These are phyloP conservation scores for Aldabrachelys gigantea DNA, from an alignment of 2,113 vertebrate genomes.

Conservation along the genomic window DNA sequence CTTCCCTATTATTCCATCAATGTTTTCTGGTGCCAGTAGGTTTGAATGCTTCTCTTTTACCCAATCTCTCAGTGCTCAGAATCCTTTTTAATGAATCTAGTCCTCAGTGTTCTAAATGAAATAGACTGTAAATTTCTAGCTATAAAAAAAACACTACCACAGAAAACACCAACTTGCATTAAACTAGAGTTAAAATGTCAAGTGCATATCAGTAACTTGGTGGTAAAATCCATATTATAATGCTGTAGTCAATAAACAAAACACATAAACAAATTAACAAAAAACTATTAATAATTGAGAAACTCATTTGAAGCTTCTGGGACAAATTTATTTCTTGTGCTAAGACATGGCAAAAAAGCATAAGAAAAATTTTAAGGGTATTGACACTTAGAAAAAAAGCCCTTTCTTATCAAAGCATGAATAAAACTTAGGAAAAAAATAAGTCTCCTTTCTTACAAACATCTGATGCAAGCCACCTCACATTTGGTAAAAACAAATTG, in stretches of 20 bases:
- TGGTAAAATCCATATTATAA: not conserved
- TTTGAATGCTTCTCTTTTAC: not conserved
- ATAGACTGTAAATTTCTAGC: not conserved
- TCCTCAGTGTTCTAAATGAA: not conserved
- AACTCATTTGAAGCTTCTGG: not conserved
- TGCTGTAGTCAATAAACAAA: not conserved
- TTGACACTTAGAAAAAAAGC: not conserved
- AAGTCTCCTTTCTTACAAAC: not conserved
- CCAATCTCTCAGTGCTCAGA: not conserved
- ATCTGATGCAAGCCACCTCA: not conserved
- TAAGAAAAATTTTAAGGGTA: not conserved
- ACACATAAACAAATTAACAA: not conserved
- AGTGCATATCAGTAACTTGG: not conserved
- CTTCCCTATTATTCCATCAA: not conserved
- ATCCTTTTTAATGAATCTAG: not conserved
- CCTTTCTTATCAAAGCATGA: not conserved
- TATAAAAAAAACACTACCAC: not conserved
- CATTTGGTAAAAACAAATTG: not conserved
- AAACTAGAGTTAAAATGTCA: not conserved
- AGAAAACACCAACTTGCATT: too few relatives aligned
- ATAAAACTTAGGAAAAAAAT: not conserved
- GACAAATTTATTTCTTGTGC: not conserved
- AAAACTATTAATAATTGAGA: not conserved
- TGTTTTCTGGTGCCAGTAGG: not conserved
- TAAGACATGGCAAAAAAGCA: not conserved